Conservation (phyloP, 2,113 vertebrate genomes). For the Calidris pugnax region DNA sequence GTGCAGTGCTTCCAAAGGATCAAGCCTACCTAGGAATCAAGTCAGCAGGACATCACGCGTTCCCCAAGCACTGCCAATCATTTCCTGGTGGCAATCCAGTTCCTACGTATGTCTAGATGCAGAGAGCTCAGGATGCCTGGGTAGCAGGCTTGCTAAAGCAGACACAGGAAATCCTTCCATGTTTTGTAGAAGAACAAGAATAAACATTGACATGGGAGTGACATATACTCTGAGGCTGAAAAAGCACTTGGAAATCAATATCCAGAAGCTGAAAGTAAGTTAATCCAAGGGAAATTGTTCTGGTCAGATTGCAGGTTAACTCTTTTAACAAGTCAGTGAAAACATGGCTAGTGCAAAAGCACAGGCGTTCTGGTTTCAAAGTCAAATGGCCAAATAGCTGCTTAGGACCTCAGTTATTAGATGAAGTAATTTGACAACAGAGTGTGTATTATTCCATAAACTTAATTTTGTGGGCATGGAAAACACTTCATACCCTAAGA, state of each 20-base stretch:
- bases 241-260: not conserved
- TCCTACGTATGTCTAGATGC: not conserved
- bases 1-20: not conserved
- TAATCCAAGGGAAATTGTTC: not conserved
- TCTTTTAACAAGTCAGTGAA: not conserved
- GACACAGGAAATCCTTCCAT: not conserved
- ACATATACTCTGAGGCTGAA: fast-evolving
- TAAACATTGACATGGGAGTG: not conserved
- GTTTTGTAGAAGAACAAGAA: not conserved
- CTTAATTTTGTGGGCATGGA: not conserved
- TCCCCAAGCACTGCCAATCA: not conserved
- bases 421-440: not conserved
- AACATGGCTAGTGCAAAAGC: not conserved
- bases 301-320: not conserved
- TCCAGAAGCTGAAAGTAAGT: not conserved
- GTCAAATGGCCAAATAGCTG: not conserved
- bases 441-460: not conserved
- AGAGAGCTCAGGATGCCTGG: not conserved
- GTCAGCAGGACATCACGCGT: not conserved
- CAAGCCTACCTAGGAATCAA: not conserved
- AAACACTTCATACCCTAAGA: not conserved
- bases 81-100: not conserved
- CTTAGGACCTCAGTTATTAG: not conserved
- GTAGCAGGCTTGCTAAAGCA: not conserved
- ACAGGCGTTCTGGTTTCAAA: not conserved